A percentile compares a stretch with the other conserved stretches of the same genome.
Evolutionary conservation across 2,888 invertebrate genomes (phyloP).

Genomic region (Leucophenga montana): DNA sequence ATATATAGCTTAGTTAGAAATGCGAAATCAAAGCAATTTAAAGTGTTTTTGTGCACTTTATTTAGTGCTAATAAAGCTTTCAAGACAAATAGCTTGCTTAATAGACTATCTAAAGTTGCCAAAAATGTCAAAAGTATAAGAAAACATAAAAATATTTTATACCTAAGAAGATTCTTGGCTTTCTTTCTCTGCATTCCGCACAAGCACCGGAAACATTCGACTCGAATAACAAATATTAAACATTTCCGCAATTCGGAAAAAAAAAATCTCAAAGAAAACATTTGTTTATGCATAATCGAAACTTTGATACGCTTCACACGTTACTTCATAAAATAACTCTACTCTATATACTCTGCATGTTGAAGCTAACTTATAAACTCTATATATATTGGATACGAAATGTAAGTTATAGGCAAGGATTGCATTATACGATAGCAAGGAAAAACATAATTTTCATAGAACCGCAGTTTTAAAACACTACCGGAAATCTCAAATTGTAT

Average conservation of each 20-base stretch:
- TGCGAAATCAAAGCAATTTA: too few relatives aligned
- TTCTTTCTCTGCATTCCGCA: conserved; percentile 30
- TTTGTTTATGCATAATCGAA: conserved; percentile 40
- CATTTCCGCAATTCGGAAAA: conserved; percentile 57
- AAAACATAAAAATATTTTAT: not conserved
- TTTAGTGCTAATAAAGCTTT: not conserved
- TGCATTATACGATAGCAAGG: too few relatives aligned
- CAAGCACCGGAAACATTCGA: conserved; percentile 58
- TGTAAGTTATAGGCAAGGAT: too few relatives aligned
- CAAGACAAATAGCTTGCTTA: conserved; percentile 21
- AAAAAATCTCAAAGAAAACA: conserved; percentile 26
- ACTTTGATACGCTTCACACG: not conserved
- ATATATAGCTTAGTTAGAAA: too few relatives aligned
- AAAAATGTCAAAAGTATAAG: conserved; percentile 15
- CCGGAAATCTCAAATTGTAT: too few relatives aligned
- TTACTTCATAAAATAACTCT: too few relatives aligned
- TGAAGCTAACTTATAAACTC: too few relatives aligned
- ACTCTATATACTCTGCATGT: too few relatives aligned
- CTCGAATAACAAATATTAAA: conserved; percentile 68
- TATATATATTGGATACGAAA: too few relatives aligned
- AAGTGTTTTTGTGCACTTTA: not conserved
- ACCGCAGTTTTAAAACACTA: too few relatives aligned
- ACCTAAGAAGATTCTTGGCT: conserved; percentile 1
- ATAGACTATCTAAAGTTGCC: conserved; percentile 25
- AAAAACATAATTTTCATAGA: too few relatives aligned